Percentiles rank a stretch among this genome's conserved stretches.
These are phyloP conservation scores for Ataeniobius toweri DNA, from an alignment of 2,797 vertebrate species.

Conservation along the genomic window DNA sequence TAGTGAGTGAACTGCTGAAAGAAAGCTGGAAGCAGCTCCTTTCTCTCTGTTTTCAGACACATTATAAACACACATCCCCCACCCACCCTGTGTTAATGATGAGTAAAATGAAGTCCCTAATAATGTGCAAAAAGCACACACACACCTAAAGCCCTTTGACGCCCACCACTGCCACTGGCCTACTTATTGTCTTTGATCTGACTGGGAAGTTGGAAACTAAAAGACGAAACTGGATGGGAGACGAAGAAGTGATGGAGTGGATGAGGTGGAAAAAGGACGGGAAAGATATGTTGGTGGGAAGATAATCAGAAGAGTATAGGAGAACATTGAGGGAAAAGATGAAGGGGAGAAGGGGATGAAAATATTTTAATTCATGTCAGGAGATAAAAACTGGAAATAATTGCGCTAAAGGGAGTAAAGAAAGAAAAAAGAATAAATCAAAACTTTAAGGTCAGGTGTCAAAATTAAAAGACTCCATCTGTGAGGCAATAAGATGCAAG, in stretches of 20 bases:
- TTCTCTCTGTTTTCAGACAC: not conserved
- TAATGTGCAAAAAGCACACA: constrained; percentile 33
- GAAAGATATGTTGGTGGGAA: not conserved
- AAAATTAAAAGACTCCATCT: not conserved
- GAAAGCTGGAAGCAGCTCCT: constrained; percentile 8
- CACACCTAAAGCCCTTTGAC: constrained; percentile 51
- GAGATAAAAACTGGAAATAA: not conserved
- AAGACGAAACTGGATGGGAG: constrained; percentile 17
- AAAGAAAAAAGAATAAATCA: not conserved
- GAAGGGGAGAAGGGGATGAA: not conserved
- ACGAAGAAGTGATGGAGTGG: constrained; percentile 7
- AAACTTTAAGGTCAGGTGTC: not conserved
- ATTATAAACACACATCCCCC: constrained; percentile 22
- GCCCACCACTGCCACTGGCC: constrained; percentile 61
- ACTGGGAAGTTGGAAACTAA: constrained; percentile 42
- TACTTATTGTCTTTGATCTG: constrained; percentile 69
- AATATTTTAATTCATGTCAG: not conserved
- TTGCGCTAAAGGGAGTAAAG: not conserved
- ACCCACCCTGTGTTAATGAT: constrained; percentile 36
- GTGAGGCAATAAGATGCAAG: not conserved
- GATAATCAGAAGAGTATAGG: not conserved
- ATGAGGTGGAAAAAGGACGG: constrained; percentile 19
- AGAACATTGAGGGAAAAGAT: not conserved
- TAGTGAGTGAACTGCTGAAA: constrained; percentile 13
- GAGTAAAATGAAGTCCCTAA: constrained; percentile 27